Evolutionary conservation across 2,113 vertebrate genomes (phyloP).

Genomic region (Microtus montanus): DNA sequence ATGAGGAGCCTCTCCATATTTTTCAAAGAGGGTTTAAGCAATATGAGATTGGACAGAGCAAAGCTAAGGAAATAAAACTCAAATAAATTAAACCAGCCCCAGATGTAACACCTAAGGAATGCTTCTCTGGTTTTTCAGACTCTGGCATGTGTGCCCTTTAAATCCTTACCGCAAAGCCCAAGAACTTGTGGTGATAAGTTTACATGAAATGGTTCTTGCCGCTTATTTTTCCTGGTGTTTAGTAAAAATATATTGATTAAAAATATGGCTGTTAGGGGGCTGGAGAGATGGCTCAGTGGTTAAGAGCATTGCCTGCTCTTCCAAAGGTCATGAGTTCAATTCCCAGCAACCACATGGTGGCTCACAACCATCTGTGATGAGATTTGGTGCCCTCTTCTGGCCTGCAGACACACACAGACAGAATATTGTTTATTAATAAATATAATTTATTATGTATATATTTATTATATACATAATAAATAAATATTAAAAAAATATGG

Average conservation of each 20-base stretch:
- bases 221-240: not conserved
- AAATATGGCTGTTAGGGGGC: not conserved
- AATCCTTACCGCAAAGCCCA: not conserved
- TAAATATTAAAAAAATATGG: no score
- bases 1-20: constrained; percentile 20
- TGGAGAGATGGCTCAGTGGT: no score
- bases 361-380: no score
- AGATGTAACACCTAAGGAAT: not conserved
- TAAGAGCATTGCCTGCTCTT: no score
- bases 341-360: no score
- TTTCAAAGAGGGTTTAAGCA: constrained; percentile 27
- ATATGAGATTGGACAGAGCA: not conserved
- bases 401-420: no score
- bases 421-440: no score
- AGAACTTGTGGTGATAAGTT: not conserved
- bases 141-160: not conserved
- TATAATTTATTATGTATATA: no score
- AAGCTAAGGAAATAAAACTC: not conserved
- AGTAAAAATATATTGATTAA: constrained; percentile 16
- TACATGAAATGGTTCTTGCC: not conserved
- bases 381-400: no score
- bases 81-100: constrained; percentile 31
- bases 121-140: not conserved
- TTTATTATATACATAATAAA: no score
- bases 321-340: no score